Conservation (phyloP, 2,113 vertebrate species). For the Labeo catla region DNA sequence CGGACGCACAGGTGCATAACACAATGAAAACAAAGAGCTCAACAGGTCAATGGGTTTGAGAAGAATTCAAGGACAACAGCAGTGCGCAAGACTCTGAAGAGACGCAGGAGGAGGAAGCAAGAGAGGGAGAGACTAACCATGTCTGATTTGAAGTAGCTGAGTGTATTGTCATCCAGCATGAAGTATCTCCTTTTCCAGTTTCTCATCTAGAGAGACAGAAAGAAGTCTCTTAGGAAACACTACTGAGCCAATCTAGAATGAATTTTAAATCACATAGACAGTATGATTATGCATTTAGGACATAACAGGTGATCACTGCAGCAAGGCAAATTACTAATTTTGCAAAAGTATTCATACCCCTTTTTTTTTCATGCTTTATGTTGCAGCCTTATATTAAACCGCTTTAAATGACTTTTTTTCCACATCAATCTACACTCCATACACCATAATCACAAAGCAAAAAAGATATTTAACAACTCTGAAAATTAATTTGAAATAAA, state of each 20-base stretch:
- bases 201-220: constrained; percentile 84
- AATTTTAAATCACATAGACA: neutral
- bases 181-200: constrained; percentile 98
- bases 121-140: constrained; percentile 76
- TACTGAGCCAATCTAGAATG: neutral
- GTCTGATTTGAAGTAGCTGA: constrained; percentile 96
- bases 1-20: constrained; percentile 32
- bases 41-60: constrained; percentile 2
- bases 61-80: neutral
- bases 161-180: constrained; percentile 88
- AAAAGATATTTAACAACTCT: no score
- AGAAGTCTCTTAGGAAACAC: neutral
- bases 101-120: neutral
- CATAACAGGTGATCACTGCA: neutral
- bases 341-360: no score
- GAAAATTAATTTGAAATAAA: no score
- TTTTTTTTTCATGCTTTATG: no score
- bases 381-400: no score
- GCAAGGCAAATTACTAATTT: no score
- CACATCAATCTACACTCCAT: no score
- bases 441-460: no score
- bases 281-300: neutral
- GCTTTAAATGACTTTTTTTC: no score
- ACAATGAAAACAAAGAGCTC: constrained; percentile 8
- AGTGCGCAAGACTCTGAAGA: neutral